Evolutionary conservation across 2,113 vertebrate genomes (phyloP).

Genomic region (Rhabdornis inornatus): DNA sequence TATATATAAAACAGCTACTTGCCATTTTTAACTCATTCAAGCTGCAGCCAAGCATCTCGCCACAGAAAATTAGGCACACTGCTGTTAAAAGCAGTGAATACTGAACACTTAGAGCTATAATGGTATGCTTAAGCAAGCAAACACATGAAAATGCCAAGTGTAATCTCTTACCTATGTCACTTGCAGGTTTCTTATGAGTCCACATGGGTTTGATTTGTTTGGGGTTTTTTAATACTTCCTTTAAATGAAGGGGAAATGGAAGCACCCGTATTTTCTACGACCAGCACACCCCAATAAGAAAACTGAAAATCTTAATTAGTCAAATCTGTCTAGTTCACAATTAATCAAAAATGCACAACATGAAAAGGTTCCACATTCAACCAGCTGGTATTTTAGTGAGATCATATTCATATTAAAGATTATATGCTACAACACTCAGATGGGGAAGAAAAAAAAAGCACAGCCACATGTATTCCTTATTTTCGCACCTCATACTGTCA

Average conservation of each 20-base stretch:
- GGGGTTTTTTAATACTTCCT: not conserved
- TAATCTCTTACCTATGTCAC: not conserved
- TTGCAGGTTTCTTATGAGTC: not conserved
- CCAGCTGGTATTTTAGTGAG: not conserved
- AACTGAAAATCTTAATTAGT: not conserved
- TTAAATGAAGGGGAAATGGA: not conserved
- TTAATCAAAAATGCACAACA: not conserved
- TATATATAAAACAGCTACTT: conserved; percentile 28
- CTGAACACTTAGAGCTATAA: not conserved
- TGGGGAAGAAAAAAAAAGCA: not conserved
- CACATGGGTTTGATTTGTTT: not conserved
- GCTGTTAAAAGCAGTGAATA: not conserved
- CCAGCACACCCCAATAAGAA: not conserved
- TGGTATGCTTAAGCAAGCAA: not conserved
- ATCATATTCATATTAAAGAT: not conserved
- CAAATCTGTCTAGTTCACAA: not conserved
- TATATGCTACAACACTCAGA: not conserved
- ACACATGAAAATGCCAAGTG: not conserved
- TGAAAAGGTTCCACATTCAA: not conserved
- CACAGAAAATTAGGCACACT: not conserved
- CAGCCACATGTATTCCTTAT: not conserved
- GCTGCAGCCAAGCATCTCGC: conserved; percentile 12
- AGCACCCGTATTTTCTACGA: not conserved
- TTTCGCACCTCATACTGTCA: not conserved
- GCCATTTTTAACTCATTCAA: conserved; percentile 15